Base-by-base conservation (phyloP, 2,888 invertebrate genomes). In the Zaprionus lineosus region DNA sequence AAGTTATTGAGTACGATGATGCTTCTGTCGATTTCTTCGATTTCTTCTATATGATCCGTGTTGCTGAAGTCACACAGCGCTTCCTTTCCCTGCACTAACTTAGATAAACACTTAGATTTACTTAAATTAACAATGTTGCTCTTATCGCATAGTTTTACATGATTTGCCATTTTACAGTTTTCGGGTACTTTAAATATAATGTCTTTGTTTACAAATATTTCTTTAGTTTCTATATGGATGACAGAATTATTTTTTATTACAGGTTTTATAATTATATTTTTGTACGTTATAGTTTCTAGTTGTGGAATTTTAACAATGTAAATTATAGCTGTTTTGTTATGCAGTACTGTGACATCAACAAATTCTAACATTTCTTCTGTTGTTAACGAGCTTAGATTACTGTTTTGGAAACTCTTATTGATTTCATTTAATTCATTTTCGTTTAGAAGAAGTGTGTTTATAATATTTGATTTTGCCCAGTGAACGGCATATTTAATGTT, bases 401-500 rank as follows among this genome's bases (percentile, higher is more conserved):
- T 7, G 3, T 21, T 21, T 21, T 21, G 21, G 7, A 21, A 21
- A 36, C 4, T 8, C 15, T 11, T 16, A 16, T 36, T 14, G 11
- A 12, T 12, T 34, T 12, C 7, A 5, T 14, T 34, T 14, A n/a
- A 4, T 7, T 12, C 14, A 12, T 6, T 11, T 5, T 12, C 34
- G 12, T 5, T 14, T n/a, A 7, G n/a, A n/a, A n/a, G n/a, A 29
- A 29, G 7, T 11, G 34, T 12, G 16, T 36, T 36, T 14, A 36
- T 36, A 15, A 36, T n/a, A 24, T 33, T 4, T 9, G 8, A 0
- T 28, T 26, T 40, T 39, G 24, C 44, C 44, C 16, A 31, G 16
- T 48, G 37, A 48, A 60, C 24, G 36, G 36, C 36, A 6, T 36
- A 19, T 18, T 16, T 9, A 19, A n/a, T n/a, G n/a, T n/a, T n/a